Evolutionary conservation across 2,113 vertebrate genomes (phyloP).

Genomic region (Perca flavescens): DNA sequence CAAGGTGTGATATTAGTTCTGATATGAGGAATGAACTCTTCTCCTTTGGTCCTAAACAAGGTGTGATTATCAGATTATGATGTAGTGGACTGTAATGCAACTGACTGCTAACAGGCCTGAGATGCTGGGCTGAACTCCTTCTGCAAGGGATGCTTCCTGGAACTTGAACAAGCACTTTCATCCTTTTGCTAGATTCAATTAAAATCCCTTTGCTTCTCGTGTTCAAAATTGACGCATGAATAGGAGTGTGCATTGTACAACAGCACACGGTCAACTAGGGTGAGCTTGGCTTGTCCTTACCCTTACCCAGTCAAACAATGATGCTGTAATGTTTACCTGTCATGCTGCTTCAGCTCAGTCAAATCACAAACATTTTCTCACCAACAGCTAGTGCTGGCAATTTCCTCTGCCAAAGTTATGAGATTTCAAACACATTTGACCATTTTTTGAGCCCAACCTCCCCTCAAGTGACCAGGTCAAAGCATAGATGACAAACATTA

Average conservation of each 20-base stretch:
- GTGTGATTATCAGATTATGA: not conserved
- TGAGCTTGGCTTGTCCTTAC: constrained; percentile 2
- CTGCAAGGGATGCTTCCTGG: not conserved
- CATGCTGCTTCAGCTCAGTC: not conserved
- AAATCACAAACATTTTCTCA: not conserved
- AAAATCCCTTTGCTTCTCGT: not conserved
- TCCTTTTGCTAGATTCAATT: not conserved
- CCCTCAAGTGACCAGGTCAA: constrained; percentile 24
- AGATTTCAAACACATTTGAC: not conserved
- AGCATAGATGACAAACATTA: constrained; percentile 8
- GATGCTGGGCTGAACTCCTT: not conserved
- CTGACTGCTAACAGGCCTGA: not conserved
- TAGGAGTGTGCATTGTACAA: not conserved
- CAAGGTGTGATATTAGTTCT: not conserved
- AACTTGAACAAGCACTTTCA: not conserved
- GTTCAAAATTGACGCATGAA: not conserved
- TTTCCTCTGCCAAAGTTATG: not conserved
- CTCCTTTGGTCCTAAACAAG: not conserved
- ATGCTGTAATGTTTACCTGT: constrained; percentile 48
- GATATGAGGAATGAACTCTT: not conserved
- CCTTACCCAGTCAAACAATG: constrained; percentile 11
- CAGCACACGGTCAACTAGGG: not conserved
- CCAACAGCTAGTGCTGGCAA: not conserved
- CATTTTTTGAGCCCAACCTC: not conserved
- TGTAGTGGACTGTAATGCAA: not conserved